A percentile compares a stretch with the other conserved stretches of the same genome.
Conservation (phyloP, 2,888 invertebrate species). For the Reticulitermes lucifugus region DNA sequence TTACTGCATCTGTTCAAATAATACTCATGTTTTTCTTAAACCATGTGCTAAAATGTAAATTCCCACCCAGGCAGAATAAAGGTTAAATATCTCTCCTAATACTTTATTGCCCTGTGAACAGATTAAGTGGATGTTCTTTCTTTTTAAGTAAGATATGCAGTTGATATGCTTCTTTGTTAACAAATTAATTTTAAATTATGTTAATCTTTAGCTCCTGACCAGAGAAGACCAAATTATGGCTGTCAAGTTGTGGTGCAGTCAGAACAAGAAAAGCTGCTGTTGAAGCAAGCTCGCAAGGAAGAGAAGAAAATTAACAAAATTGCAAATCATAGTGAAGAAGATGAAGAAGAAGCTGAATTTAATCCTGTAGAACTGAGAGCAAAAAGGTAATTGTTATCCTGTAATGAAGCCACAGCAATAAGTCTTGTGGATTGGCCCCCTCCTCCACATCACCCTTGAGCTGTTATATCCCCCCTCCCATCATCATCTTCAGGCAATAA, state of each 20-base stretch:
- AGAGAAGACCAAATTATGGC: slow-evolving; percentile 73
- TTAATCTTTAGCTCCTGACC: slow-evolving; percentile 48
- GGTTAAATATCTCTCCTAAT: no score
- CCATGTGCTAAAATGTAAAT: no score
- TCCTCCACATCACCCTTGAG: no score
- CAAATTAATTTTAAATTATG: not conserved
- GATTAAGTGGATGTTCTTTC: no score
- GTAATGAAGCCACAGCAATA: no score
- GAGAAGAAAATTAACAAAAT: slow-evolving; percentile 78
- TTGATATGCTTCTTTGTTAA: not conserved
- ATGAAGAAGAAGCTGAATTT: slow-evolving; percentile 66
- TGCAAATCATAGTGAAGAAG: slow-evolving; percentile 64
- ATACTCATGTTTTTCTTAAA: no score
- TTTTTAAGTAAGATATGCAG: not conserved
- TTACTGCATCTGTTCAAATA: no score
- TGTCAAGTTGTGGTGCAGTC: slow-evolving; percentile 88
- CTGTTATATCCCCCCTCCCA: no score
- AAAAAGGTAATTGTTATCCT: slow-evolving; percentile 61
- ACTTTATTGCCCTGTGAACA: no score
- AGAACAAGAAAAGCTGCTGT: slow-evolving; percentile 81
- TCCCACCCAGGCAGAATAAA: no score
- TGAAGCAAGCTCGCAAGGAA: slow-evolving; percentile 83
- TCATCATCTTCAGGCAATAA: no score
- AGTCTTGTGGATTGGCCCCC: no score
- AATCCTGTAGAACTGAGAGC: slow-evolving; percentile 68